Base-by-base conservation (phyloP, 2,888 invertebrate genomes). In the Helleia helle region DNA sequence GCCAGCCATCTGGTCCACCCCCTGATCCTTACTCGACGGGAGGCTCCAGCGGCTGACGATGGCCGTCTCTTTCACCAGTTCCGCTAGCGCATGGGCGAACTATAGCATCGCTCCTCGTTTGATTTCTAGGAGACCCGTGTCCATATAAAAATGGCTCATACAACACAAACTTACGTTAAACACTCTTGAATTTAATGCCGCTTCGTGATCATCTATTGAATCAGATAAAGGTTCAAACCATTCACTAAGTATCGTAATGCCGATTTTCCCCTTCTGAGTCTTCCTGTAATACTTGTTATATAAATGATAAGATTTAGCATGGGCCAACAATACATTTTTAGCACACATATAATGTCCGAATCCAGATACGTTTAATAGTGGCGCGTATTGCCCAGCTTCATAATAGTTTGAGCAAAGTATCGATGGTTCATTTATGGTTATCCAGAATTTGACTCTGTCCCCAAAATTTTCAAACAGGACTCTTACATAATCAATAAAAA, bases 341-440 rank as follows among this genome's bases (percentile, higher is more conserved):
- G 71, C 71, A 45, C 90, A 91, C 1, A 87, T 48, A 52, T 90
- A 31, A 12, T 34, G 34, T 9, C 18, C 34, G 4, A 22, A 12
- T 22, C 34, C 34, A 22, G 6, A 22, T 11, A 12, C 7, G 0
- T 30, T 2, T 0, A 55, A 1, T 0, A 43, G 52, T 54, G 77
- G 58, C 0, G n/a, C n/a, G 87, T n/a, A 58, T 55, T n/a, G n/a
- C n/a, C n/a, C 73, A 0, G 65, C 59, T 11, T 71, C 75, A 47
- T 86, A 87, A 0, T 69, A 66, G 0, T 42, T 36, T 6, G 69
- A 63, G 45, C 86, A 84, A 4, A 76, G 49, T 2, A 69, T 45
- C 18, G 62, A 59, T 0, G 92, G 91, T 54, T 93, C 93, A 59
- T 93, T 93, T 41, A 93, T 83, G 0, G 92, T 93, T 0, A 90